Evolutionary conservation across 2,888 invertebrate species (phyloP), one percentile per base, ranked within the genome.

Genomic region (Drosophila incognita): DNA sequence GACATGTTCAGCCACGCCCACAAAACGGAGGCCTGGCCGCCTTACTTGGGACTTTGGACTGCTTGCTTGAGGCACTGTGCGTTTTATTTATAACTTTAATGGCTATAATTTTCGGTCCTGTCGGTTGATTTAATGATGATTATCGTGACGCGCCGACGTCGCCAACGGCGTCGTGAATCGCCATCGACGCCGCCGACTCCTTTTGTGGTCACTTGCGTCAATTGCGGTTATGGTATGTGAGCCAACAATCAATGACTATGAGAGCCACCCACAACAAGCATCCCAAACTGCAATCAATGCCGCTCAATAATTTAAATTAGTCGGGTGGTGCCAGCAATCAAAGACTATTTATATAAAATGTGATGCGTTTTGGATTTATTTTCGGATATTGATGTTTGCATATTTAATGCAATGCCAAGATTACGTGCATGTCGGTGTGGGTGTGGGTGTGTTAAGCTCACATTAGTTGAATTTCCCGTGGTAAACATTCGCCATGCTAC

Each of bases 81-180:
- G 67, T 80, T 89, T 87, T 87, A 89, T 87, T 87, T 87, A 87
- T 87, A 89, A 82, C 85, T 83, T 87, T 89, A 87, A 87, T 89
- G 88, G 89, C 65, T 89, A 89, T 87, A 89, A 87, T 87, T 89
- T 85, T 83, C 79, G 81, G 82, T 77, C 76, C 64, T 74, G 83
- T 72, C 80, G 89, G 89, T 87, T 80, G 88, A 78, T 87, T 89
- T 87, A 89, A 87, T 89, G 87, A 89, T 89, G 85, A 84, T 87
- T 87, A 83, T 89, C 73, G 73, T 74, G 72, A 63, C 52, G 61
- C 65, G 79, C 74, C 78, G 62, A 62, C 78, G 76, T 65, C 64
- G 40, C 42, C 21, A 72, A 38, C 73, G 59, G 56, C 65, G 64
- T 61, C 74, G 60, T 74, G 63, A 42, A 58, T 59, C 71, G 31